phyloP scores from a whole-genome alignment of 2,113 vertebrate genomes.

The Tyto alba region DNA sequence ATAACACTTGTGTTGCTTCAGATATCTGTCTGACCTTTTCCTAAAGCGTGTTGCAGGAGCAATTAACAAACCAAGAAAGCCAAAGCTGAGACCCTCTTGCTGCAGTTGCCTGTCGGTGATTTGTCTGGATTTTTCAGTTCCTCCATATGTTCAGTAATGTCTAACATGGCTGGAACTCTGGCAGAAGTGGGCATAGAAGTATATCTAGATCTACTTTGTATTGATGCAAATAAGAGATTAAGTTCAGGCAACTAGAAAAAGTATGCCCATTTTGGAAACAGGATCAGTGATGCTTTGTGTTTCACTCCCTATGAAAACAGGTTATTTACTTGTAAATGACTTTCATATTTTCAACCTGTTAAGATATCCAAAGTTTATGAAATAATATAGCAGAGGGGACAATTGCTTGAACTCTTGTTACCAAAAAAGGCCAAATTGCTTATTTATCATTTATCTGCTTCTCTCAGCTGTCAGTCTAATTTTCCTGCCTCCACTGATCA shows the following conservation, averaged over 20 bases:
- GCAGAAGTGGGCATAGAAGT: neutral
- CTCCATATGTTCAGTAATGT: neutral
- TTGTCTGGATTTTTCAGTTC: neutral
- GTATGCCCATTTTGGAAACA: neutral
- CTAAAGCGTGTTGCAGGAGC: neutral
- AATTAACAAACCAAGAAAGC: neutral
- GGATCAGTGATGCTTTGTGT: neutral
- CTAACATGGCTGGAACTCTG: neutral
- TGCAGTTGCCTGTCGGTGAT: neutral
- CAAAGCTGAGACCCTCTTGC: neutral
- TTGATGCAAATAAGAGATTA: neutral
- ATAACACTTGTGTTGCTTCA: neutral
- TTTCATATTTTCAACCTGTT: neutral
- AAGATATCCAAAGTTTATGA: neutral
- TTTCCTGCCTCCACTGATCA: slow-evolving; percentile 45
- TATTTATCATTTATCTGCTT: slow-evolving; percentile 36
- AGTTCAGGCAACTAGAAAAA: neutral
- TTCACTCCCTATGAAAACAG: neutral
- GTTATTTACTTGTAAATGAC: neutral
- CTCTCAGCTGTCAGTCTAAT: slow-evolving; percentile 30
- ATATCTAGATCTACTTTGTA: neutral
- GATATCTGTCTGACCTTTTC: neutral
- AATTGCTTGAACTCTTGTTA: neutral
- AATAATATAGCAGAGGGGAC: neutral
- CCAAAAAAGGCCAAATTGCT: neutral